Conservation (phyloP, 2,888 invertebrate genomes). For the Calameuta idolon region DNA sequence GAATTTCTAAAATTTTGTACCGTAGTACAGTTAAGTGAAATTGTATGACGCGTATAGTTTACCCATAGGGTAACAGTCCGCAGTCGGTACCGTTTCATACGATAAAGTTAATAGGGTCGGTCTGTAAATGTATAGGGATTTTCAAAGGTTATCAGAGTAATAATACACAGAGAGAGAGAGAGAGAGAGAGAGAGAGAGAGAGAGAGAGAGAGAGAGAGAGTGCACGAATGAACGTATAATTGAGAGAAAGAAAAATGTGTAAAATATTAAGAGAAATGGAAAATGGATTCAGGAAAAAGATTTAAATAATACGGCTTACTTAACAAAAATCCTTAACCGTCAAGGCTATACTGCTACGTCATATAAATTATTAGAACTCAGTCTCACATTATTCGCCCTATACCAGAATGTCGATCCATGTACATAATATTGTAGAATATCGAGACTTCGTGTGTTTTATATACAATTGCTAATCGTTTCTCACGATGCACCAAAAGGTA, state of each 20-base stretch:
- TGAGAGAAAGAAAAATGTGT: background rate
- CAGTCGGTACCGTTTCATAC: background rate
- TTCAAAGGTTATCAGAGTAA: no score
- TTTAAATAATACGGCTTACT: background rate
- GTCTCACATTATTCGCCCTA: background rate
- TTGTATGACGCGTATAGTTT: background rate
- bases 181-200: no score
- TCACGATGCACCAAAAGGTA: background rate
- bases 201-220: no score
- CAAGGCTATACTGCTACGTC: background rate
- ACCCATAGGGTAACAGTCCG: background rate
- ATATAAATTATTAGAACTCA: background rate
- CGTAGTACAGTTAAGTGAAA: background rate
- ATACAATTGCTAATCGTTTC: background rate
- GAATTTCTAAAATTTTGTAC: background rate
- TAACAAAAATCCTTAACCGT: background rate
- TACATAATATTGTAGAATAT: background rate
- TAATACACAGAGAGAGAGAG: no score
- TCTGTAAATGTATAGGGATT: background rate
- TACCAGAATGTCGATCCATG: background rate
- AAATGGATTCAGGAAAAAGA: background rate
- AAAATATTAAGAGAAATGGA: background rate
- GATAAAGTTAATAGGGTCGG: background rate
- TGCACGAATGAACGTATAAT: background rate
- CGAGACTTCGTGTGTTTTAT: background rate